phyloP scores from a whole-genome alignment of 2,797 vertebrate species.

The Protonibea diacanthus region DNA sequence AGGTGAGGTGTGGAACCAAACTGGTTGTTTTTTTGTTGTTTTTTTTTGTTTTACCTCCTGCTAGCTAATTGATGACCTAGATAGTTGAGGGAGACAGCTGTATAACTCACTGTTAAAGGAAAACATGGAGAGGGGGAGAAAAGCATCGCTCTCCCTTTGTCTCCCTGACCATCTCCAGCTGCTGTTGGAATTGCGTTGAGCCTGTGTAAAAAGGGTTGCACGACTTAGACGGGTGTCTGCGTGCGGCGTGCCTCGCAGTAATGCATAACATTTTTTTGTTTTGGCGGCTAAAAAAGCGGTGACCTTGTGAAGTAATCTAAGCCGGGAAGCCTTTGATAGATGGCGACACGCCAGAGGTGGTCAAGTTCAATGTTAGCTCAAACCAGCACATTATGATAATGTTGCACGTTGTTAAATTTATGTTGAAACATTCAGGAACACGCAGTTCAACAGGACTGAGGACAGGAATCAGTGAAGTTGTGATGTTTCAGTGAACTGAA shows the following conservation, averaged over 20 bases:
- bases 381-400: conserved; percentile 43
- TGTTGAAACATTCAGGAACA: conserved; percentile 21
- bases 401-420: conserved; percentile 1
- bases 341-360: conserved; percentile 22
- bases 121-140: conserved; percentile 45
- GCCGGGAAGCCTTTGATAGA: conserved; percentile 37
- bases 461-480: conserved; percentile 4
- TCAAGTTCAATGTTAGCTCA: conserved; percentile 21
- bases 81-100: conserved; percentile 76
- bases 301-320: conserved; percentile 56
- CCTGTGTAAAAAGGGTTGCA: conserved; percentile 25
- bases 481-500: not conserved
- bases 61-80: conserved; percentile 81
- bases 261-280: conserved; percentile 47
- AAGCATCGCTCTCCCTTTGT: conserved; percentile 49
- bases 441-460: not conserved
- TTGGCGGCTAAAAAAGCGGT: conserved; percentile 23
- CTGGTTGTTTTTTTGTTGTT: conserved; percentile 36
- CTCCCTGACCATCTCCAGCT: conserved; percentile 55
- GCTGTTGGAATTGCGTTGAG: conserved; percentile 32
- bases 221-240: conserved; percentile 48
- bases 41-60: conserved; percentile 51
- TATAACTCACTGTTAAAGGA: conserved; percentile 75
- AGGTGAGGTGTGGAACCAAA: conserved; percentile 75
- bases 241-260: not conserved